Conservation (phyloP, 2,797 vertebrate species). For the Oreortyx pictus region DNA sequence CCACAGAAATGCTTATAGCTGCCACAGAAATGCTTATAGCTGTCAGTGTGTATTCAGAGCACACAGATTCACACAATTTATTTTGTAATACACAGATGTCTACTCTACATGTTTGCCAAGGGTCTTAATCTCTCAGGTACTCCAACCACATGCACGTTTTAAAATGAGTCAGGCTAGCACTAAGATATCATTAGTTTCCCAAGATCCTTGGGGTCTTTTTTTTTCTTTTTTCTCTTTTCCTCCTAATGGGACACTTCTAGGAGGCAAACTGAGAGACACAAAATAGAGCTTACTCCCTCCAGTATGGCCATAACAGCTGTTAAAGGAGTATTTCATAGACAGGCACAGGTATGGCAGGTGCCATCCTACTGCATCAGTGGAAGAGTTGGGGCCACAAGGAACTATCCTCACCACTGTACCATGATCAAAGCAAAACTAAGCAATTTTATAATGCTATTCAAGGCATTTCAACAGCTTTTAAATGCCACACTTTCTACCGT, state of each 20-base stretch:
- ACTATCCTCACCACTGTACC: not conserved
- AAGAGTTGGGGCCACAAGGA: not conserved
- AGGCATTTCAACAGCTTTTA: constrained; percentile 27
- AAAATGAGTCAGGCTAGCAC: not conserved
- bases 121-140: constrained; percentile 35
- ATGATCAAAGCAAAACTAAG: not conserved
- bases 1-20: constrained; percentile 64
- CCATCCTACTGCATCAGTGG: not conserved
- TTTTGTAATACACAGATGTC: not conserved
- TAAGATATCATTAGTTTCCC: not conserved
- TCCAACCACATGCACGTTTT: not conserved
- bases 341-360: fast-evolving
- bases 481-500: constrained; percentile 12
- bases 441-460: not conserved
- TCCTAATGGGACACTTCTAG: not conserved
- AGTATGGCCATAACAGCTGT: not conserved
- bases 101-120: not conserved
- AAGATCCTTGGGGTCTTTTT: not conserved
- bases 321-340: not conserved
- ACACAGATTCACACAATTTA: constrained; percentile 13
- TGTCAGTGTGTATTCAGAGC: constrained; percentile 70
- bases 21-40: constrained; percentile 60
- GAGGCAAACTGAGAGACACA: not conserved
- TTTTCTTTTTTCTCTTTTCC: not conserved
- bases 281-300: not conserved